phyloP scores from a whole-genome alignment of 2,888 invertebrate species.

The Orthosia gothica region DNA sequence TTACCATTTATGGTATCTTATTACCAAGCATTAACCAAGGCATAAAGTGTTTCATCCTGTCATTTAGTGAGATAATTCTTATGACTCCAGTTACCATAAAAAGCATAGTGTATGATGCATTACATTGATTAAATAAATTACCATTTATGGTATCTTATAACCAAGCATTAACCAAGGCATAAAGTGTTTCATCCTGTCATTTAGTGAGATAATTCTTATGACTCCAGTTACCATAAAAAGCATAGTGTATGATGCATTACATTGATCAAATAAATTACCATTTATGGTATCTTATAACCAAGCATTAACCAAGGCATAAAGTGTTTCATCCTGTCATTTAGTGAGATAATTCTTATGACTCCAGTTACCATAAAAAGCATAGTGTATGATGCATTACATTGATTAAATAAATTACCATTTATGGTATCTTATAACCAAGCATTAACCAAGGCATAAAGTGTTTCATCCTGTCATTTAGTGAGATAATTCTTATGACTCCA shows the following conservation, averaged over 20 bases:
- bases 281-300: background rate
- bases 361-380: constrained; percentile 25
- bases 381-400: background rate
- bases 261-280: constrained; percentile 8
- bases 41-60: constrained; percentile 38
- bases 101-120: background rate
- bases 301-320: background rate
- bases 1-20: background rate
- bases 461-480: constrained; percentile 40
- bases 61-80: constrained; percentile 16
- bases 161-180: background rate
- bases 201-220: constrained; percentile 16
- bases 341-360: constrained; percentile 19
- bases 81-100: constrained; percentile 30
- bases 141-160: background rate
- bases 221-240: constrained; percentile 29
- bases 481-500: constrained; percentile 24
- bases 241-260: constrained; percentile 1
- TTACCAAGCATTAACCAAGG: background rate
- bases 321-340: constrained; percentile 39
- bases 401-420: constrained; percentile 13
- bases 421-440: background rate
- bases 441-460: background rate
- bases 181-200: constrained; percentile 38
- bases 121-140: constrained; percentile 11